Conservation (phyloP, 1,140 invertebrate species). For the Maconellicoccus hirsutus region DNA sequence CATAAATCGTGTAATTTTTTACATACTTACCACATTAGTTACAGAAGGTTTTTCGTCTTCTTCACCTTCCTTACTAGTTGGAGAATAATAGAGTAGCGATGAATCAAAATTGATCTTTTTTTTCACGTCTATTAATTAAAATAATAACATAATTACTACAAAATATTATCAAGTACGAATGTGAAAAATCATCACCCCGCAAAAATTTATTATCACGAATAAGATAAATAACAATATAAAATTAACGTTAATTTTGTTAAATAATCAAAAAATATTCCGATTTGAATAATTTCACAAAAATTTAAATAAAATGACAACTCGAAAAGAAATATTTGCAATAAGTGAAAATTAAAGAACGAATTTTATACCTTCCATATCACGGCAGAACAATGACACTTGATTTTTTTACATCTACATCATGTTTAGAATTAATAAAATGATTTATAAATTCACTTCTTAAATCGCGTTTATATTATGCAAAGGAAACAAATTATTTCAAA, state of each 20-base stretch:
- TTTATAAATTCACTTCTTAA: not conserved
- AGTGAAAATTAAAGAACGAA: not conserved
- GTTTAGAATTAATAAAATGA: not conserved
- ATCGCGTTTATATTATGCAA: too few relatives aligned
- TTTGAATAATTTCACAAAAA: not conserved
- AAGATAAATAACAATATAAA: not conserved
- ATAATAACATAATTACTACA: not conserved
- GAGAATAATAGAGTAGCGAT: not conserved
- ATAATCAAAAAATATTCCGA: too few relatives aligned
- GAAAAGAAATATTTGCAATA: not conserved
- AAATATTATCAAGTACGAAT: not conserved
- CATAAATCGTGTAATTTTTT: not conserved
- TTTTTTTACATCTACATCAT: not conserved
- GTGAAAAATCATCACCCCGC: not conserved
- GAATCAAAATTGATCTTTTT: conserved; percentile 18
- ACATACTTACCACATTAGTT: conserved; percentile 9
- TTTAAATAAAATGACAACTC: not conserved
- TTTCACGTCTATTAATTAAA: conserved; percentile 3
- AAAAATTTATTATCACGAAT: not conserved
- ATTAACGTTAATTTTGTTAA: not conserved
- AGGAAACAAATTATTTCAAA: not conserved
- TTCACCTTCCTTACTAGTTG: not conserved
- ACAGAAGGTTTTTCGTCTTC: conserved; percentile 6
- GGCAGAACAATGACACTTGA: not conserved
- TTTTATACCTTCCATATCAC: not conserved